These are phyloP conservation scores for Hippocampus zosterae DNA, from an alignment of 2,113 vertebrate genomes.

Conservation along the genomic window DNA sequence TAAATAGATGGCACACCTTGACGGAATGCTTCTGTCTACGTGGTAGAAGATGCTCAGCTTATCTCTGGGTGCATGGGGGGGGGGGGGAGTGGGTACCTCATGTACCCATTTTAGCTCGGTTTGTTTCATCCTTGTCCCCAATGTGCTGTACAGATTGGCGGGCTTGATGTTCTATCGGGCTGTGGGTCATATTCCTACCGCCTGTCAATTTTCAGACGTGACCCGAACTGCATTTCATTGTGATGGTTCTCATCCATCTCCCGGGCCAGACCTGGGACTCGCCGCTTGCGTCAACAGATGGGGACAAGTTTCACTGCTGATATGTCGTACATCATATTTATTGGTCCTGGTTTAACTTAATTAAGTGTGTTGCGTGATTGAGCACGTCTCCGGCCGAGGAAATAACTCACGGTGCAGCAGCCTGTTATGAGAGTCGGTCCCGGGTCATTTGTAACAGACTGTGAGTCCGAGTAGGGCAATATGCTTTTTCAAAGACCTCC, in stretches of 20 bases:
- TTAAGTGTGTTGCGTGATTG: conserved; percentile 63
- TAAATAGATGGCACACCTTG: conserved; percentile 62
- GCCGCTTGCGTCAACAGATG: conserved; percentile 51
- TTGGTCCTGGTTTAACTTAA: conserved; percentile 67
- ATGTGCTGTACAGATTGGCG: conserved; percentile 28
- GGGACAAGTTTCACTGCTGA: conserved; percentile 46
- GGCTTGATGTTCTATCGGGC: conserved; percentile 30
- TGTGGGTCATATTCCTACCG: conserved; percentile 56
- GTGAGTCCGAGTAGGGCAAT: conserved; percentile 38
- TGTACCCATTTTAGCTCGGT: conserved; percentile 39
- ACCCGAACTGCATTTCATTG: conserved; percentile 42
- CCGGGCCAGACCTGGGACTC: conserved; percentile 40
- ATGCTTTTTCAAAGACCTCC: conserved; percentile 29
- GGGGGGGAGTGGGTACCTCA: conserved; percentile 11
- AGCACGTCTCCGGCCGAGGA: conserved; percentile 48
- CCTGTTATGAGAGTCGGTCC: conserved; percentile 54
- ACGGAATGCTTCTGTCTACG: conserved; percentile 61
- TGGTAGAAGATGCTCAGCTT: conserved; percentile 32
- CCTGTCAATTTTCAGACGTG: conserved; percentile 45
- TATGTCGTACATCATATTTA: conserved; percentile 58
- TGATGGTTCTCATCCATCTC: conserved; percentile 53
- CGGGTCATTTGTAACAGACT: conserved; percentile 58
- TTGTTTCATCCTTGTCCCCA: conserved; percentile 48
- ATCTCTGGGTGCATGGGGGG: conserved; percentile 35
- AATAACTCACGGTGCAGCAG: conserved; percentile 56